Conservation (phyloP, 2,797 vertebrate genomes). For the Enteromius anoplus region DNA sequence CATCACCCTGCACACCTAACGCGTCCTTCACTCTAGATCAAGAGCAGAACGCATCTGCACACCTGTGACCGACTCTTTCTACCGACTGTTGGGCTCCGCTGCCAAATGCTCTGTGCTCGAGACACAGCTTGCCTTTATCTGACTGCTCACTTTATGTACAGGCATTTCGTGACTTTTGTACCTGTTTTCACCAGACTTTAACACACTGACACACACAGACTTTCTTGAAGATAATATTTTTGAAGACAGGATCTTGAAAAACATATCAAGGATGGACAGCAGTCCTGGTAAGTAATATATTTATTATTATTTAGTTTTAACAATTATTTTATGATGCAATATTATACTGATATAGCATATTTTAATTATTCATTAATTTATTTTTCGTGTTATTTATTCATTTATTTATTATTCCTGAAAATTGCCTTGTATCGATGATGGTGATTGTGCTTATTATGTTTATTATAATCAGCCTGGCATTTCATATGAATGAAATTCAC, state of each 20-base stretch:
- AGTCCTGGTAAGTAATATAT: constrained; percentile 70
- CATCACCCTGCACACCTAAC: constrained; percentile 49
- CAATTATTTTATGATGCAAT: constrained; percentile 34
- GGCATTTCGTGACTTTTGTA: constrained; percentile 58
- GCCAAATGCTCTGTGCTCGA: constrained; percentile 34
- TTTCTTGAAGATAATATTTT: constrained; percentile 44
- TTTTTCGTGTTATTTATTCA: too few species aligned
- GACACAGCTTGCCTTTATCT: constrained; percentile 53
- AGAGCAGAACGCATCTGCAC: constrained; percentile 22
- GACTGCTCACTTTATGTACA: constrained; percentile 62
- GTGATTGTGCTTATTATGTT: background rate
- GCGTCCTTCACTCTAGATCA: constrained; percentile 23
- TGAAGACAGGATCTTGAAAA: constrained; percentile 36
- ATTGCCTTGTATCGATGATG: background rate
- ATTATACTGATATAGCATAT: background rate
- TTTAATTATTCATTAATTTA: background rate
- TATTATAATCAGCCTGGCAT: background rate
- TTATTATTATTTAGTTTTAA: background rate
- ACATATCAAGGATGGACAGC: constrained; percentile 74
- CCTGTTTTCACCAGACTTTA: constrained; percentile 60
- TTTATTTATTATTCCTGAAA: constrained; percentile 17
- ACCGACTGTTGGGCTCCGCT: background rate
- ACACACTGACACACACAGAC: constrained; percentile 49
- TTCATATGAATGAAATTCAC: background rate
- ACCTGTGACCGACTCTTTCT: constrained; percentile 39